These are phyloP conservation scores for Prunella fulvescens DNA, from an alignment of 2,113 vertebrate species.

Conservation along the genomic window DNA sequence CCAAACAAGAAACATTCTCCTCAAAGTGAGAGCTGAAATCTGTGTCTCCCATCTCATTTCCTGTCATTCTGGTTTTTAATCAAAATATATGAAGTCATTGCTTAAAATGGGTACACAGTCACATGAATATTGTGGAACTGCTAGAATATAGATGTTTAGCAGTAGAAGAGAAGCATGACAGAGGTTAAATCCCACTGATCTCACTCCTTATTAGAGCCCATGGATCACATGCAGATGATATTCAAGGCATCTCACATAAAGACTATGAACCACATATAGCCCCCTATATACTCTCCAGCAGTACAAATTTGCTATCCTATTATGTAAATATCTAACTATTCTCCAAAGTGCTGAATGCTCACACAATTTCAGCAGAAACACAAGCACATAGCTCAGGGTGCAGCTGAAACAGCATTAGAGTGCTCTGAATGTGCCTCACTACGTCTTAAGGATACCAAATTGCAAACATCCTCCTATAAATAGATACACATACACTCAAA, in stretches of 20 bases:
- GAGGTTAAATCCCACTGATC: background rate
- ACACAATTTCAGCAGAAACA: background rate
- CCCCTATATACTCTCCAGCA: background rate
- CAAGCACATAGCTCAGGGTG: background rate
- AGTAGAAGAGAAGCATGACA: background rate
- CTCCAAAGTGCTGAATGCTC: background rate
- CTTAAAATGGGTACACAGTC: background rate
- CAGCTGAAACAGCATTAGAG: background rate
- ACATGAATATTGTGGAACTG: background rate
- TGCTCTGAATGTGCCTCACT: background rate
- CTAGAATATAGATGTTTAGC: background rate
- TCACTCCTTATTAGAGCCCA: background rate
- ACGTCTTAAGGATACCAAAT: background rate
- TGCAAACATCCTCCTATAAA: background rate
- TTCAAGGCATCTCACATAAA: background rate
- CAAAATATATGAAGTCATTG: background rate
- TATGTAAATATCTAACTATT: background rate
- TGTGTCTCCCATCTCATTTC: background rate
- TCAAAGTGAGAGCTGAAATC: background rate
- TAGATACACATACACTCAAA: background rate
- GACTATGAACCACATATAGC: background rate
- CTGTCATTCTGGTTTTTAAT: conserved; percentile 12
- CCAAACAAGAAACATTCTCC: background rate
- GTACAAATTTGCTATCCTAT: background rate
- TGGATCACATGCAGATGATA: background rate